phyloP scores from a whole-genome alignment of 2,797 vertebrate genomes.

The Myoxocephalus aenaeus region DNA sequence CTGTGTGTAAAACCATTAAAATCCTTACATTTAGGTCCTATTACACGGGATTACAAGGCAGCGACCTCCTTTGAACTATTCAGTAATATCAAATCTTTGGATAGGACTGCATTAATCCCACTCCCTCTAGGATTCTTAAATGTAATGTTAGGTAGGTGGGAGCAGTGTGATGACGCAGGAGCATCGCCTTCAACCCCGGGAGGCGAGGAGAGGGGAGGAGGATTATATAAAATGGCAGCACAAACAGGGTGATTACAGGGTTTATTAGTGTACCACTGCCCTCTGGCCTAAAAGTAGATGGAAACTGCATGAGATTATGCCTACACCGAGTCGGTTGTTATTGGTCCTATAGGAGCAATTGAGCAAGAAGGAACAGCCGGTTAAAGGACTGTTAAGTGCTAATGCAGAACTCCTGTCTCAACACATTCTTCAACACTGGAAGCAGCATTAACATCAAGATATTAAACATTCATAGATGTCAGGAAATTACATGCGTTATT shows the following conservation, averaged over 20 bases:
- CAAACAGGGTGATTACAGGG: conserved; percentile 39
- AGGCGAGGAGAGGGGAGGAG: background rate
- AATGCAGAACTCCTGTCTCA: conserved; percentile 4
- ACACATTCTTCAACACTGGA: background rate
- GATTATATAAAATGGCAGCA: conserved; percentile 44
- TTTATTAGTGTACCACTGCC: conserved; percentile 40
- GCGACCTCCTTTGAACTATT: conserved; percentile 47
- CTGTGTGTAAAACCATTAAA: conserved; percentile 52
- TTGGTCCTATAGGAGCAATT: conserved; percentile 18
- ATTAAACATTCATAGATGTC: conserved; percentile 32
- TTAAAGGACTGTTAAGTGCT: conserved; percentile 2
- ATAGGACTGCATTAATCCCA: conserved; percentile 55
- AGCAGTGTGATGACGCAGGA: conserved; percentile 38
- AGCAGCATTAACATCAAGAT: background rate
- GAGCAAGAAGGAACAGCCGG: conserved; percentile 1
- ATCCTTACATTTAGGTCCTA: conserved; percentile 58
- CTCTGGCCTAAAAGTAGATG: conserved; percentile 28
- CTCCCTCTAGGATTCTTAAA: conserved; percentile 46
- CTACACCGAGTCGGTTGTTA: background rate
- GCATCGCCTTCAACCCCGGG: conserved; percentile 14
- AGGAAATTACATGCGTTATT: background rate
- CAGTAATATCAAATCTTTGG: conserved; percentile 39
- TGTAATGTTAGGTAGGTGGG: conserved; percentile 36
- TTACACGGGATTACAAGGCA: conserved; percentile 63
- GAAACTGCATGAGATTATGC: conserved; percentile 6